Percentiles rank a stretch among this genome's conserved stretches.
Conservation (phyloP, 2,113 vertebrate genomes). For the Lucifuga dentata region DNA sequence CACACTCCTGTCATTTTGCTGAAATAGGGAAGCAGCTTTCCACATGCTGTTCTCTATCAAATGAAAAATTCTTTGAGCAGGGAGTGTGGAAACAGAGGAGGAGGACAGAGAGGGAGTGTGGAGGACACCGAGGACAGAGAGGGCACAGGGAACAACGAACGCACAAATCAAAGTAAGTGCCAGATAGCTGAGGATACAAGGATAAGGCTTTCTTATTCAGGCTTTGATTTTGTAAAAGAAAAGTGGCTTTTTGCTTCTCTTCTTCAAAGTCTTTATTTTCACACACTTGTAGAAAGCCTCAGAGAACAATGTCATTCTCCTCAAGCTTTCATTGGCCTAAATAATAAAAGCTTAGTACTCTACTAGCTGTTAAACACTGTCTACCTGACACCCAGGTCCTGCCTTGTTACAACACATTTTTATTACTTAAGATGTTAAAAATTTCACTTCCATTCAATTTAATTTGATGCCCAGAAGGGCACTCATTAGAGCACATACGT, state of each 20-base stretch:
- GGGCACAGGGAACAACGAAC: constrained; percentile 20
- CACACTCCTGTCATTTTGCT: constrained; percentile 8
- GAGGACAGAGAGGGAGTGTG: constrained; percentile 2
- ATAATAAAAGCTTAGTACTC: constrained; percentile 19
- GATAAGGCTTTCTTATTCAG: constrained; percentile 12
- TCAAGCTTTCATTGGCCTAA: constrained; percentile 30
- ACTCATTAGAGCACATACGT: no score
- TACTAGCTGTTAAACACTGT: neutral
- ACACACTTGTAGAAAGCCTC: constrained; percentile 21
- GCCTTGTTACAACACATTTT: neutral
- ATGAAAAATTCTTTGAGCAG: constrained; percentile 9
- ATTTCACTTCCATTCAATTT: neutral
- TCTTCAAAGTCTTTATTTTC: constrained; percentile 54
- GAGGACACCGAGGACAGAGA: constrained; percentile 18
- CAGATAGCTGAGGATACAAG: constrained; percentile 19
- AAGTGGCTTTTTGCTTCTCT: constrained; percentile 33
- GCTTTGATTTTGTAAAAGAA: constrained; percentile 61
- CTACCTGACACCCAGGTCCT: constrained; percentile 5
- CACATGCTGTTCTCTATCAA: constrained; percentile 1
- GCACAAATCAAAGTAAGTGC: constrained; percentile 45
- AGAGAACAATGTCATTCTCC: constrained; percentile 32
- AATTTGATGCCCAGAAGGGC: neutral
- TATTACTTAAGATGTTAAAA: neutral
- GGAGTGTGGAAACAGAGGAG: neutral
- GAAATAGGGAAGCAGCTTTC: constrained; percentile 19